Evolutionary conservation across 2,113 vertebrate species (phyloP).

Genomic region (Carollia perspicillata): DNA sequence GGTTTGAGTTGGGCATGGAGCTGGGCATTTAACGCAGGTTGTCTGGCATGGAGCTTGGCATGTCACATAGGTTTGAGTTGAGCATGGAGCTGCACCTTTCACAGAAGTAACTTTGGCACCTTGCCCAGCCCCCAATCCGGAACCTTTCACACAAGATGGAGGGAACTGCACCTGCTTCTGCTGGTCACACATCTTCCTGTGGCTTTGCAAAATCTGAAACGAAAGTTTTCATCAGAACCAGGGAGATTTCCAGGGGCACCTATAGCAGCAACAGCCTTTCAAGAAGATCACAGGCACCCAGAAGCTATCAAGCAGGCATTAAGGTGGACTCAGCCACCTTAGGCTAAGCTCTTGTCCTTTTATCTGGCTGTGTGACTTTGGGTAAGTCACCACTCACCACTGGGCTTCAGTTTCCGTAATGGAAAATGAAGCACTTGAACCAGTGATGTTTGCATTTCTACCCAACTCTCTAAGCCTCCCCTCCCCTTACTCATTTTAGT

Average conservation of each 20-base stretch:
- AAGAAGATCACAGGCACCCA: background rate
- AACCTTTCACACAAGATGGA: conserved; percentile 69
- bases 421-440: background rate
- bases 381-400: background rate
- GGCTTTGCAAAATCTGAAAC: conserved; percentile 55
- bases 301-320: background rate
- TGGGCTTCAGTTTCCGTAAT: background rate
- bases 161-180: conserved; percentile 66
- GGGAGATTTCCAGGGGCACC: background rate
- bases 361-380: background rate
- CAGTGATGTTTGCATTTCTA: background rate
- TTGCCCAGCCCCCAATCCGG: background rate
- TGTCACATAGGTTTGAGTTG: background rate
- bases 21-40: background rate
- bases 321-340: background rate
- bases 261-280: background rate
- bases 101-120: background rate
- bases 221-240: background rate
- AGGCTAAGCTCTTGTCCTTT: background rate
- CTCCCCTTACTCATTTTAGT: background rate
- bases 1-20: background rate
- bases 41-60: background rate
- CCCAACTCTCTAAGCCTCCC: background rate
- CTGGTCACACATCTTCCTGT: conserved; percentile 72
- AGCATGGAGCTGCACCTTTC: background rate